Evolutionary conservation across 2,797 vertebrate genomes (phyloP), one percentile per base, ranked within the genome.

Genomic region (Nasua narica): DNA sequence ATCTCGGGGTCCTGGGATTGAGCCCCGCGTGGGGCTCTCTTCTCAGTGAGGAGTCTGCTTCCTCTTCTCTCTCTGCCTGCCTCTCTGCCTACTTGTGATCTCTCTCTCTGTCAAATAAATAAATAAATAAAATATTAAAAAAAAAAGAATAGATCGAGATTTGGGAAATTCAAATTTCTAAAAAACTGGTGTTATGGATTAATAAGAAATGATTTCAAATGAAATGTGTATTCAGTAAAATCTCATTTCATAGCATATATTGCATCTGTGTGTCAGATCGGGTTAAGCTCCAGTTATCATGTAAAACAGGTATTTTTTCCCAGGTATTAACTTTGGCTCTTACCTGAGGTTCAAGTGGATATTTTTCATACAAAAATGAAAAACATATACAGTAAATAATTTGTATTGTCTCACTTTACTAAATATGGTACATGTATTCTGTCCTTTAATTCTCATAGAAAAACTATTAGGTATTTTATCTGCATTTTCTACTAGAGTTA

Each of bases 121-220:
- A n/a, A n/a, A n/a, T n/a, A n/a, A n/a, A n/a, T n/a, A n/a, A n/a
- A n/a, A n/a, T n/a, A n/a, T n/a, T n/a, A n/a, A n/a, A n/a, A n/a
- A n/a, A n/a, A n/a, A n/a, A n/a, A 54, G 9, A 84, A 92, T 40
- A 95, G 50, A 90, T 54, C 69, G 27, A 82, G 82, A 91, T 93
- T 48, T 91, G 32, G 52, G 15, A 93, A 91, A 65, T 46, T 82
- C 19, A 84, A 56, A 35, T 88, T 92, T 94, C 19, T 11, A 23
- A 52, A 96, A 95, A 88, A 19, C 29, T 62, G 18, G 12, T 92
- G 32, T 94, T 74, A 90, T 74, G 14, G 12, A 56, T 67, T 86
- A 52, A 58, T 60, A 74, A 56, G 58, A 5, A 91, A 87, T 58
- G 13, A 35, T 23, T 72, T 92, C 23, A 65, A 91, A 81, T 91